Percentiles rank a stretch among this genome's conserved stretches.
Conservation (phyloP, 2,888 invertebrate genomes). For the Hanleya hanleyi region DNA sequence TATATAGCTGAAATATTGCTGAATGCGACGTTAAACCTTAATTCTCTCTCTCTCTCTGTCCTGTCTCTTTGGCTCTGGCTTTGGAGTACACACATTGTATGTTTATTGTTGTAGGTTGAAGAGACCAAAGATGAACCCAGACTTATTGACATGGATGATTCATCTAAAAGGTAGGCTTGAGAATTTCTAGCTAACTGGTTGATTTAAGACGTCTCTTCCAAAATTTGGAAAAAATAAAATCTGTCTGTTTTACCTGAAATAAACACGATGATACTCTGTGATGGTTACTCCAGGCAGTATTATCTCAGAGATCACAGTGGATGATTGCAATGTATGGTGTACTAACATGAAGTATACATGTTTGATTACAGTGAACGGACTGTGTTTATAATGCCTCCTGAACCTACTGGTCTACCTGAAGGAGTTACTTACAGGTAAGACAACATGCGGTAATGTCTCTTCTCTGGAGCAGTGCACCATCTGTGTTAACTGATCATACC, state of each 20-base stretch:
- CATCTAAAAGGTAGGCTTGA: conserved; percentile 67
- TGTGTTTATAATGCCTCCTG: conserved; percentile 95
- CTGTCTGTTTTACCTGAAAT: no score
- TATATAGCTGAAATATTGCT: neutral
- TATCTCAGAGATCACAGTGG: neutral
- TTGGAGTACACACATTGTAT: neutral
- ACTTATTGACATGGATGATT: conserved; percentile 85
- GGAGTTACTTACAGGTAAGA: conserved; percentile 63
- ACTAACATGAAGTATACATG: no score
- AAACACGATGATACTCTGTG: no score
- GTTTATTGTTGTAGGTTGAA: conserved; percentile 51
- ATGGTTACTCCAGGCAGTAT: no score
- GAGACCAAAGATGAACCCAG: conserved; percentile 74
- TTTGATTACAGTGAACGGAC: conserved; percentile 82
- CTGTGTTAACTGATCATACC: no score
- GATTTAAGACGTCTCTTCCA: no score
- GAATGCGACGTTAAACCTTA: no score
- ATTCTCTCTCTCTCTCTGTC: neutral
- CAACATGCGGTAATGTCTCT: neutral
- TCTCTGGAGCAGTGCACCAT: no score
- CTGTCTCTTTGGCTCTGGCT: neutral
- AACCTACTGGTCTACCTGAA: conserved; percentile 76
- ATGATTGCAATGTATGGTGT: neutral
- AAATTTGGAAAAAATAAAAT: no score
- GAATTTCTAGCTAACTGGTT: conserved; percentile 1